Evolutionary conservation across 1,140 invertebrate species (phyloP).

Genomic region (Scylla paramamosain): DNA sequence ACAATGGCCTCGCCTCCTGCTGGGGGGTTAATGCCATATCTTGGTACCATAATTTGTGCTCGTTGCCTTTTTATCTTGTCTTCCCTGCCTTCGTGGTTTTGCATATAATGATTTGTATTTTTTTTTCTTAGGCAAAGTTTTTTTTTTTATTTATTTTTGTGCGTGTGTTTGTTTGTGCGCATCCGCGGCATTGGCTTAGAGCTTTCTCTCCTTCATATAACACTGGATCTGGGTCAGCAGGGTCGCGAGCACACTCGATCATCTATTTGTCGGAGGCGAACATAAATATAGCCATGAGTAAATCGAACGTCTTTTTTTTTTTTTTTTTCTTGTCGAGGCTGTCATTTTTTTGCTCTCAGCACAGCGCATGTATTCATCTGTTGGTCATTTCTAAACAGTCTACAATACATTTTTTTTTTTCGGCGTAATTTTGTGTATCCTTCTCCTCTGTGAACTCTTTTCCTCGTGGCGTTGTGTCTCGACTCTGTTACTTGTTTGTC

Average conservation of each 20-base stretch:
- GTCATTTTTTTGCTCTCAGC: neutral
- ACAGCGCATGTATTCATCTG: neutral
- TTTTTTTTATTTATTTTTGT: neutral
- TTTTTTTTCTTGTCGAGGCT: neutral
- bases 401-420: neutral
- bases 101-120: too few species aligned
- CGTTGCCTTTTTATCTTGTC: too few species aligned
- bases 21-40: neutral
- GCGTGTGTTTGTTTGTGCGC: neutral
- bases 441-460: neutral
- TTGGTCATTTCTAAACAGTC: neutral
- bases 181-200: neutral
- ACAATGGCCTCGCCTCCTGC: too few species aligned
- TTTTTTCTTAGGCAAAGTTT: too few species aligned
- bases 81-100: too few species aligned
- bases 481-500: neutral
- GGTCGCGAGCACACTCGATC: neutral
- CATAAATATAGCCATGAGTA: neutral
- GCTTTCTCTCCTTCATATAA: constrained; percentile 12
- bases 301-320: neutral
- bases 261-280: neutral
- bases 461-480: neutral
- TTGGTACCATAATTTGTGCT: too few species aligned
- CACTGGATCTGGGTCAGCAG: neutral
- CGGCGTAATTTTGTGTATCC: neutral